Conservation (phyloP, 2,888 invertebrate species). For the Cryptosula pallasiana region DNA sequence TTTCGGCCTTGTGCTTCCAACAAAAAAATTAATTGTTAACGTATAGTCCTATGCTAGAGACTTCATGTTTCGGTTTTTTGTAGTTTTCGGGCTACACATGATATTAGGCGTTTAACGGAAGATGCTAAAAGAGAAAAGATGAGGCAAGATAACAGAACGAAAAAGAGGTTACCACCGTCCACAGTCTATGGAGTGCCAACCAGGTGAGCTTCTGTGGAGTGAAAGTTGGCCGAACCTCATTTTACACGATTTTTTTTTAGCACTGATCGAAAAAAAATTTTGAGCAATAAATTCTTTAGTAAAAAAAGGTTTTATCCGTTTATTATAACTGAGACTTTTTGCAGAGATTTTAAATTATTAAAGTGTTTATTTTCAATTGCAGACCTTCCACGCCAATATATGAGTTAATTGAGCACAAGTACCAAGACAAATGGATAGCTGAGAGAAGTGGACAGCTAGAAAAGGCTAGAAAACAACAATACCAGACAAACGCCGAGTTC, state of each 20-base stretch:
- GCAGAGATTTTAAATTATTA: too few relatives aligned
- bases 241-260: too few relatives aligned
- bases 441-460: conserved; percentile 36
- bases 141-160: conserved; percentile 31
- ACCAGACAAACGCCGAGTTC: conserved; percentile 33
- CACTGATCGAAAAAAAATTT: too few relatives aligned
- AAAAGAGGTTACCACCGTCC: conserved; percentile 38
- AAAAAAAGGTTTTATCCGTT: too few relatives aligned
- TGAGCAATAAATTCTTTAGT: too few relatives aligned
- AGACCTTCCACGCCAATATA: conserved; percentile 51
- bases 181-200: conserved; percentile 48
- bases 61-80: too few relatives aligned
- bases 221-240: too few relatives aligned
- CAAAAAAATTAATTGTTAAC: too few relatives aligned
- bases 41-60: too few relatives aligned
- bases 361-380: too few relatives aligned
- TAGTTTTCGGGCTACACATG: conserved; percentile 46
- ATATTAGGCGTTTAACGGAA: conserved; percentile 38
- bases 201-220: conserved; percentile 36
- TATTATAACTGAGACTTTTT: too few relatives aligned
- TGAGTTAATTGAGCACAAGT: conserved; percentile 51
- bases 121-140: conserved; percentile 33
- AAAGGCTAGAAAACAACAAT: conserved; percentile 34
- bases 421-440: conserved; percentile 48
- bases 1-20: too few relatives aligned